Conservation (phyloP, 1,140 invertebrate species). For the Drosophila punjabiensis region DNA sequence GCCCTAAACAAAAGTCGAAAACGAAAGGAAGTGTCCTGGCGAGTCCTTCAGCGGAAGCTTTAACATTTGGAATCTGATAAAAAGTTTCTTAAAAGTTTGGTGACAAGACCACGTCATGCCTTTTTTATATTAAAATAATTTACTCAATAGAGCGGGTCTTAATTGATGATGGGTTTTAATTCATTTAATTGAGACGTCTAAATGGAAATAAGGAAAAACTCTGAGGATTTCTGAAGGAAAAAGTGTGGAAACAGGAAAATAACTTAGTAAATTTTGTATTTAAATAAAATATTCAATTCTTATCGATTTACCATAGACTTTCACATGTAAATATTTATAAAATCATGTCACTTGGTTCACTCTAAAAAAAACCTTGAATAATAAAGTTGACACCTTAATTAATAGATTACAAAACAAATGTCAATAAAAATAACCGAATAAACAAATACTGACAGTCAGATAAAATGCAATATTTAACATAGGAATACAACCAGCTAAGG, state of each 20-base stretch:
- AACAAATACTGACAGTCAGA: slow-evolving; percentile 9
- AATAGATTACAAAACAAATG: slow-evolving; percentile 1
- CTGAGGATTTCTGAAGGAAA: too few species aligned
- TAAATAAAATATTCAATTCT: too few species aligned
- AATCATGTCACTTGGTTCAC: background rate
- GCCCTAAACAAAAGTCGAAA: slow-evolving; percentile 16
- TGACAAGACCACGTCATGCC: slow-evolving; percentile 8
- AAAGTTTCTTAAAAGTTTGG: slow-evolving; percentile 8
- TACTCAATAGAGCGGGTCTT: background rate
- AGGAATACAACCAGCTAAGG: background rate
- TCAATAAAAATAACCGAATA: background rate
- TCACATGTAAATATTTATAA: background rate
- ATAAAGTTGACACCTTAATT: slow-evolving; percentile 14
- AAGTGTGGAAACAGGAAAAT: too few species aligned
- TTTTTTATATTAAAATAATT: slow-evolving; percentile 1
- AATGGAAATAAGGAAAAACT: background rate
- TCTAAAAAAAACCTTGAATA: background rate
- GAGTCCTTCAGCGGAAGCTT: slow-evolving; percentile 1
- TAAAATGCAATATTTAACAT: background rate
- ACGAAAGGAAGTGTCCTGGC: slow-evolving; percentile 6
- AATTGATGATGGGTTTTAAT: background rate
- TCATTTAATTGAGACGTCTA: background rate
- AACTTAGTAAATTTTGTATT: background rate
- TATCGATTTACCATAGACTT: background rate
- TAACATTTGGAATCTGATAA: slow-evolving; percentile 16